Evolutionary conservation across 1,140 invertebrate species (phyloP).

Genomic region (Ephestia elutella): DNA sequence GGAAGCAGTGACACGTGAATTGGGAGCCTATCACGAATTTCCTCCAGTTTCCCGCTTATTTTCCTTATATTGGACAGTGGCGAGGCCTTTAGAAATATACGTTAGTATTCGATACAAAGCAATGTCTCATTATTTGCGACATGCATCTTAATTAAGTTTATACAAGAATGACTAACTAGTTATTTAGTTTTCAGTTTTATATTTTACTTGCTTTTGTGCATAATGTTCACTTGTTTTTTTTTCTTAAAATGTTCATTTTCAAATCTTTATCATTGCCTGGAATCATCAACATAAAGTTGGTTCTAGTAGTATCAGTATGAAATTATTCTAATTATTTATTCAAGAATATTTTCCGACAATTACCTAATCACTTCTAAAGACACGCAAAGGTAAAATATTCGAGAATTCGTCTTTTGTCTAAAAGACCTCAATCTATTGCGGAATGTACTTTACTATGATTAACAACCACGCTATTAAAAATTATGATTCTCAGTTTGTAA

Average conservation of each 20-base stretch:
- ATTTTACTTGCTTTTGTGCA: too few species aligned
- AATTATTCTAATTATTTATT: neutral
- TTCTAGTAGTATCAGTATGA: too few species aligned
- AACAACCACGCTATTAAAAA: neutral
- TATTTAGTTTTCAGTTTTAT: too few species aligned
- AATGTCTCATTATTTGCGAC: neutral
- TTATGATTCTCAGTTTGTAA: neutral
- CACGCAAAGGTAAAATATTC: neutral
- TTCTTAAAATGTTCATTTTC: too few species aligned
- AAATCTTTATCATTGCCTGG: too few species aligned
- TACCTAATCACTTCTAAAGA: neutral
- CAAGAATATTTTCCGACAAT: neutral
- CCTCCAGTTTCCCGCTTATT: neutral
- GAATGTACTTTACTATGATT: neutral
- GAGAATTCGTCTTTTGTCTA: neutral
- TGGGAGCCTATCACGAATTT: neutral
- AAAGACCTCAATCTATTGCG: neutral
- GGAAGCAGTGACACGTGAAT: too few species aligned
- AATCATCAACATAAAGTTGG: too few species aligned
- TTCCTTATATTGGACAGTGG: neutral
- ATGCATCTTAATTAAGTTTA: neutral
- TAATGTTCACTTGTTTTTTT: too few species aligned
- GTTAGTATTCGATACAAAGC: neutral
- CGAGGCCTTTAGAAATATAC: neutral
- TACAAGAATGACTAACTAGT: neutral